Evolutionary conservation across 2,888 invertebrate genomes (phyloP).

Genomic region (Tenthredo amoena): DNA sequence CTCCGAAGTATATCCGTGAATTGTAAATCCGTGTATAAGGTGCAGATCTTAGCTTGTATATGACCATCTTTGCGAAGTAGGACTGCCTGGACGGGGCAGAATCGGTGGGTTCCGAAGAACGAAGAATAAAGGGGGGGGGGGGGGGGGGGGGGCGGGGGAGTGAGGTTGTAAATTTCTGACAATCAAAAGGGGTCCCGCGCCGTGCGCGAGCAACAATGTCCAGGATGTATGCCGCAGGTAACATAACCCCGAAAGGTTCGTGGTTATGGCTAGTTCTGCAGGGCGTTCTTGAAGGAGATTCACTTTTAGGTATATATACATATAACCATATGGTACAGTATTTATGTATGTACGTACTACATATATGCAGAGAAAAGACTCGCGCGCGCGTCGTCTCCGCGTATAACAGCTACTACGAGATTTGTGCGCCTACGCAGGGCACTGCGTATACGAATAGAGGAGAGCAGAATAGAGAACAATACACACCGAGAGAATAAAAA

Average conservation of each 20-base stretch:
- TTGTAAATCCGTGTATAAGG: background rate
- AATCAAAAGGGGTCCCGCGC: slow-evolving; percentile 49
- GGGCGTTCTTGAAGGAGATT: slow-evolving; percentile 48
- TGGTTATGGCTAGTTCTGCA: slow-evolving; percentile 46
- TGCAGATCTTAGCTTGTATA: background rate
- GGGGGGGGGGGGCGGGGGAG: background rate
- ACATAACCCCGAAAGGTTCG: slow-evolving; percentile 46
- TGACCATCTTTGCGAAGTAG: background rate
- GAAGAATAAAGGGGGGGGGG: background rate
- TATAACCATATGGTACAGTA: background rate
- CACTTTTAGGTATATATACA: slow-evolving; percentile 32
- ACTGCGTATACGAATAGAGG: background rate
- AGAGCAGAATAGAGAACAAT: slow-evolving; percentile 42
- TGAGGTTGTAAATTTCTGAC: slow-evolving; percentile 49
- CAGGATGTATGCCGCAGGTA: slow-evolving; percentile 52
- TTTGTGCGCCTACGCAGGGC: background rate
- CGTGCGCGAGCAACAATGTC: slow-evolving; percentile 50
- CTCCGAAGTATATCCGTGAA: background rate
- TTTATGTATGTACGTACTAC: background rate
- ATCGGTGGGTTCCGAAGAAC: slow-evolving; percentile 23
- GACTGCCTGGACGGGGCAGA: background rate
- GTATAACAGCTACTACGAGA: slow-evolving; percentile 28
- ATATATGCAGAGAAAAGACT: background rate
- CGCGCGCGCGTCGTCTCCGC: background rate
- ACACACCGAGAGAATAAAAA: slow-evolving; percentile 3